Evolutionary conservation across 2,797 vertebrate species (phyloP).

Genomic region (Pipistrellus kuhlii): DNA sequence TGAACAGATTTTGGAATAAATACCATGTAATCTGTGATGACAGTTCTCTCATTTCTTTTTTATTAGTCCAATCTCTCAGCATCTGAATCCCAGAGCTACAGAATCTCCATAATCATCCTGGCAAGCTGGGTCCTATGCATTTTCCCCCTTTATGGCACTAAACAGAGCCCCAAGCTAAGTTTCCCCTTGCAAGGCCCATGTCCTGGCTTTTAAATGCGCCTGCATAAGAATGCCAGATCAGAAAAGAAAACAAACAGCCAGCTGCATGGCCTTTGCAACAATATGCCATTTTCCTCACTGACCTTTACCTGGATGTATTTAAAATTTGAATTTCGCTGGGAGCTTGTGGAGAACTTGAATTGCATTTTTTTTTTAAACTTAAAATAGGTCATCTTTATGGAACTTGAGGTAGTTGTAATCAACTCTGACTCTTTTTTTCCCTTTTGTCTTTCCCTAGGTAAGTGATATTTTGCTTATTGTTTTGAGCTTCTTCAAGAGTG

Average conservation of each 20-base stretch:
- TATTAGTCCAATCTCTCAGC: slow-evolving; percentile 88
- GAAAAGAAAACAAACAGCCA: slow-evolving; percentile 36
- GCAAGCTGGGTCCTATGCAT: slow-evolving; percentile 79
- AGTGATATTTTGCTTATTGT: slow-evolving; percentile 86
- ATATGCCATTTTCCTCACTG: slow-evolving; percentile 69
- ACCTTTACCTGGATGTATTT: slow-evolving; percentile 79
- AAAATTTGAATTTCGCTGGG: slow-evolving; percentile 73
- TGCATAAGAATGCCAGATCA: slow-evolving; percentile 21
- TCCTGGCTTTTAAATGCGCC: slow-evolving; percentile 52
- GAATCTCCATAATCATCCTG: slow-evolving; percentile 84
- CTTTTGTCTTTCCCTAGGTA: slow-evolving; percentile 84
- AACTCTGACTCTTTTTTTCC: slow-evolving; percentile 76
- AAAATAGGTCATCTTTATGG: slow-evolving; percentile 18
- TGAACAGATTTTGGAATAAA: slow-evolving; percentile 89
- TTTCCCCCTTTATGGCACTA: slow-evolving; percentile 75
- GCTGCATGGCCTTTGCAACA: slow-evolving; percentile 66
- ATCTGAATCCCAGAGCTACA: slow-evolving; percentile 85
- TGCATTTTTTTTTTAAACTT: slow-evolving; percentile 61
- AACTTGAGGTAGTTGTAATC: slow-evolving; percentile 53
- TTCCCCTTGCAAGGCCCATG: slow-evolving; percentile 49
- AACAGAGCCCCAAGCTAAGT: slow-evolving; percentile 59
- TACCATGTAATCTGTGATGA: slow-evolving; percentile 87
- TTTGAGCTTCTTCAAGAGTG: slow-evolving; percentile 78
- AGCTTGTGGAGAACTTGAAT: slow-evolving; percentile 63
- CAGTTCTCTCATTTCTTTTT: slow-evolving; percentile 89